Conservation (phyloP, 1,140 invertebrate species). For the Trichonephila clavata region DNA sequence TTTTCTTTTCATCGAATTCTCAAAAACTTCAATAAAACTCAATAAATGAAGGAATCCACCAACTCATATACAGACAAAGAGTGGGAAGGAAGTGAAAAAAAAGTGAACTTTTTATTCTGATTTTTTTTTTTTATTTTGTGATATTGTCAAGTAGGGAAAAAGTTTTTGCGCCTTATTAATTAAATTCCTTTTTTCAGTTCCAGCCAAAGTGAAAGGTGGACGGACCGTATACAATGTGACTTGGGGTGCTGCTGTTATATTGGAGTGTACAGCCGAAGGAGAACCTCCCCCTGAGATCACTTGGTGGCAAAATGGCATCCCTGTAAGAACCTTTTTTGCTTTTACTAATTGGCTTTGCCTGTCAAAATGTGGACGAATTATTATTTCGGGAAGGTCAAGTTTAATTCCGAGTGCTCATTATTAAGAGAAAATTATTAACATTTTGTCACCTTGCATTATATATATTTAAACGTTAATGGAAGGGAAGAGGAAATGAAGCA, state of each 20-base stretch:
- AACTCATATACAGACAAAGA: constrained; percentile 55
- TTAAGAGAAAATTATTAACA: no score
- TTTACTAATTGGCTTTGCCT: constrained; percentile 34
- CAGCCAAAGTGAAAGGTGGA: constrained; percentile 79
- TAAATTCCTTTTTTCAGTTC: constrained; percentile 78
- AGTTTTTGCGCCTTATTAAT: constrained; percentile 46
- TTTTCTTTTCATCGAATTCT: constrained; percentile 20
- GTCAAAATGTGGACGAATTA: background rate
- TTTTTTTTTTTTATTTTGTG: background rate
- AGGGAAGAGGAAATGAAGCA: no score
- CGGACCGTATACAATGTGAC: constrained; percentile 79
- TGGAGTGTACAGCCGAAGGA: constrained; percentile 80
- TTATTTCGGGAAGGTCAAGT: background rate
- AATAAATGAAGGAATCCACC: constrained; percentile 64
- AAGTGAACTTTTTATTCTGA: background rate
- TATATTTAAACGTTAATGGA: no score
- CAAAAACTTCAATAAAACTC: constrained; percentile 64
- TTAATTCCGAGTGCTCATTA: no score
- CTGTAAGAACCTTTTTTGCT: constrained; percentile 78
- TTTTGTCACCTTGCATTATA: no score
- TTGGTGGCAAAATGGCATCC: constrained; percentile 79
- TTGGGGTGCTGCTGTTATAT: constrained; percentile 79
- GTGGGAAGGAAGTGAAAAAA: background rate
- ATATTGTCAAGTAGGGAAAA: constrained; percentile 12
- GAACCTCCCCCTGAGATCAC: constrained; percentile 79